Percentiles rank a stretch among this genome's conserved stretches.
These are phyloP conservation scores for Corythornis madagascariensis DNA, from an alignment of 2,113 vertebrate genomes.

Conservation along the genomic window DNA sequence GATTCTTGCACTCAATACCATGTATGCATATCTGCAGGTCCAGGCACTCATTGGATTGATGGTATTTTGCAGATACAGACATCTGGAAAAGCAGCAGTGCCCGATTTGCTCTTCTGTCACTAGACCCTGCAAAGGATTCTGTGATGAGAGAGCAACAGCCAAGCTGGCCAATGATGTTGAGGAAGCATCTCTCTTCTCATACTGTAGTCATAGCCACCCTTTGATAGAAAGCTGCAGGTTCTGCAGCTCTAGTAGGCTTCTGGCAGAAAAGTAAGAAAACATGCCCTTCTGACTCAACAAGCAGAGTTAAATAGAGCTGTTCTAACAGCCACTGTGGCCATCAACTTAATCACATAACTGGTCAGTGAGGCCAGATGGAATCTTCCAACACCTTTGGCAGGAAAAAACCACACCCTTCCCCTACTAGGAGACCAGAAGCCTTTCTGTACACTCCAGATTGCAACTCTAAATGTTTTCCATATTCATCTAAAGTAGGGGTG, in stretches of 20 bases:
- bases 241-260: background rate
- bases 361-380: background rate
- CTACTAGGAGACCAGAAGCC: background rate
- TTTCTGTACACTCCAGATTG: background rate
- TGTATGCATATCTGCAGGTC: background rate
- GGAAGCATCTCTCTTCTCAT: background rate
- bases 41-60: rapidly evolving
- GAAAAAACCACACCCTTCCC: background rate
- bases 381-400: background rate
- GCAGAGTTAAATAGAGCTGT: background rate
- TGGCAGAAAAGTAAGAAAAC: background rate
- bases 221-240: background rate
- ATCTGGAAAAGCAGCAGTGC: background rate
- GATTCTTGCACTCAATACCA: background rate
- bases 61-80: background rate
- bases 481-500: background rate
- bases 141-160: background rate
- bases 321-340: background rate
- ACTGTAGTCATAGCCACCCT: rapidly evolving
- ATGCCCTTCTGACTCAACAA: background rate
- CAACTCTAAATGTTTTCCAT: background rate
- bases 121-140: background rate
- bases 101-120: background rate
- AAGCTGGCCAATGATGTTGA: background rate
- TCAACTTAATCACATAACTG: background rate